Conservation (phyloP, 2,113 vertebrate genomes). For the Acinonyx jubatus region DNA sequence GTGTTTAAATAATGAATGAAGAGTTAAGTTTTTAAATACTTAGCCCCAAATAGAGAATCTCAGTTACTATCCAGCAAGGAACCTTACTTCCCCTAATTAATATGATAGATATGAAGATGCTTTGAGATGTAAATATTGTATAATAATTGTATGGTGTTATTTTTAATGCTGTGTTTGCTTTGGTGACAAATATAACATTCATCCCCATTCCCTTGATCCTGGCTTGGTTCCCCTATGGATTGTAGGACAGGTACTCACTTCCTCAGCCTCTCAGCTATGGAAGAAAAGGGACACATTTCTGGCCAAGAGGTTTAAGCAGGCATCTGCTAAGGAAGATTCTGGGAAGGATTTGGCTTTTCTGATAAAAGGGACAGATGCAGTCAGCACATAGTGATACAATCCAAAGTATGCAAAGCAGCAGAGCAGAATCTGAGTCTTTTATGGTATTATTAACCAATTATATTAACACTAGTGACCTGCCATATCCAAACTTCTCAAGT, state of each 20-base stretch:
- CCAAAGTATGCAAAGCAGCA: neutral
- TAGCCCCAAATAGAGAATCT: neutral
- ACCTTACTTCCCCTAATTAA: neutral
- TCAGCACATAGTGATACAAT: neutral
- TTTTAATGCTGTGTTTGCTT: neutral
- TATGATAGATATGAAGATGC: neutral
- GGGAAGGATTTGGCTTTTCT: neutral
- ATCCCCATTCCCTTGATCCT: neutral
- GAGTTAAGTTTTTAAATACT: constrained; percentile 11
- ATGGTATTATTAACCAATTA: neutral
- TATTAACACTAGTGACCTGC: neutral
- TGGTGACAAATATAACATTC: neutral
- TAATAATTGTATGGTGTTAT: neutral
- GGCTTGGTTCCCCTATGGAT: neutral
- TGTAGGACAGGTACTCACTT: neutral
- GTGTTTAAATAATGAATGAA: neutral
- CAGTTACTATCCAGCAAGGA: neutral
- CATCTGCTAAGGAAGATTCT: neutral
- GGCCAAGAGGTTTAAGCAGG: neutral
- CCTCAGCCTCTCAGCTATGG: neutral
- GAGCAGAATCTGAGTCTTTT: neutral
- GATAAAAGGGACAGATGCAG: neutral
- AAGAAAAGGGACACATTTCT: neutral
- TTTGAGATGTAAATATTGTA: neutral
- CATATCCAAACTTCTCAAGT: neutral